Base-by-base conservation (phyloP, 1,140 invertebrate species). In the Bactericera cockerelli region DNA sequence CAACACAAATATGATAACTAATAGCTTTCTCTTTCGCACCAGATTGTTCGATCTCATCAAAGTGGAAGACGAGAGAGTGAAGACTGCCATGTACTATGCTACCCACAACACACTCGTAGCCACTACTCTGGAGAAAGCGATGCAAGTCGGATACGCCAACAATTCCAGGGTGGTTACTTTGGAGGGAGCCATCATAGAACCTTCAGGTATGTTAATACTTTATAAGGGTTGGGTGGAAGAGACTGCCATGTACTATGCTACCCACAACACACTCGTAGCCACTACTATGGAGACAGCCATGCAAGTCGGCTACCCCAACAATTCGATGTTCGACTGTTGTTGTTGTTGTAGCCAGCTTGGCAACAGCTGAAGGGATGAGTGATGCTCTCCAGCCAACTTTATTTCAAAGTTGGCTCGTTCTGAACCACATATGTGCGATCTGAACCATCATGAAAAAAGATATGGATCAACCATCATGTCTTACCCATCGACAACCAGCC, bases 1-100 rank as follows among this genome's bases (percentile, higher is more conserved):
- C n/a, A n/a, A n/a, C n/a, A n/a, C n/a, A n/a, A n/a, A n/a, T n/a
- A n/a, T n/a, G n/a, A n/a, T n/a, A n/a, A n/a, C n/a, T n/a, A n/a
- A n/a, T n/a, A n/a, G n/a, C n/a, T n/a, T 31, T 31, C 28, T 49
- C 22, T 49, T 49, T 49, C 22, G 4, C 22, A 82, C 83, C 3
- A 79, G 95, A 22, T 71, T 98, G 0, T 95, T 91, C 72, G 94
- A 99, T 74, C 72, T 98, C 1, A 80, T 99, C 2, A 73, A 77
- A 63, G 81, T 96, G 3, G 81, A 84, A 19, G 90, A 98, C 68
- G 74, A 86, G 21, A 70, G 79, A 2, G 76, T 95, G 0, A 68
- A 79, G 22, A 81, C 89, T 0, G 94, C 93, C 0, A 98, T 98
- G 71, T 99, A 94, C 68, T 95, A 81, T 73, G 86, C 82, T 0